A percentile compares a stretch with the other conserved stretches of the same genome.
Evolutionary conservation across 2,797 vertebrate genomes (phyloP).

Genomic region (Platyrinchus mystaceus): DNA sequence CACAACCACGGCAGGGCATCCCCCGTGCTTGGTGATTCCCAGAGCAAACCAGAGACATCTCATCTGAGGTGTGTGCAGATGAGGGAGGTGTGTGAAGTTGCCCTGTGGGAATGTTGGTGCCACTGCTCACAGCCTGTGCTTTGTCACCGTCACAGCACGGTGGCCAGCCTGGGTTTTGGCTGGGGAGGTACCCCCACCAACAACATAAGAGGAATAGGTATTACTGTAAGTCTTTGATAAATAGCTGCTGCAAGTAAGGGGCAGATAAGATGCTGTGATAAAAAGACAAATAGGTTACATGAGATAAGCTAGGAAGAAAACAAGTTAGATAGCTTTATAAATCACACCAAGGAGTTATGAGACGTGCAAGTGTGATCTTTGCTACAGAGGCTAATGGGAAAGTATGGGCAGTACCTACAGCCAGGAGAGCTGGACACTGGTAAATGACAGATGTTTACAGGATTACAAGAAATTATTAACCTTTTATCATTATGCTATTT

Average conservation of each 20-base stretch:
- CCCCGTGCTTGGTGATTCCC: accelerated
- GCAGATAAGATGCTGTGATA: constrained; percentile 49
- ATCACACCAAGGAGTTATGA: constrained; percentile 24
- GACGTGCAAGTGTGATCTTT: background rate
- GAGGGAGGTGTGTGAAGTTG: background rate
- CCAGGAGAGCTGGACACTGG: background rate
- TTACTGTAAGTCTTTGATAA: constrained; percentile 35
- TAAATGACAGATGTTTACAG: background rate
- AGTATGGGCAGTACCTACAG: background rate
- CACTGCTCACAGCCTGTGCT: background rate
- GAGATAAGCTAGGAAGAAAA: constrained; percentile 10
- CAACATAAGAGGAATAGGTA: background rate
- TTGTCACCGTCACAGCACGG: accelerated
- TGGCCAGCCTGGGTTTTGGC: background rate
- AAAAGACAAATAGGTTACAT: constrained; percentile 50
- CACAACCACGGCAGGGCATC: accelerated
- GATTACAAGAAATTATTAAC: background rate
- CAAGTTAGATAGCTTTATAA: constrained; percentile 58
- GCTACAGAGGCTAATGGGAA: background rate
- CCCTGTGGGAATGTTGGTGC: accelerated
- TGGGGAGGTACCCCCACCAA: background rate
- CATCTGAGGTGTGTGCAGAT: accelerated
- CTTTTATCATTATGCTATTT: background rate
- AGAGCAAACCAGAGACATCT: accelerated
- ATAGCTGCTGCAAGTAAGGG: constrained; percentile 38